Percentiles rank a stretch among this genome's conserved stretches.
Conservation (phyloP, 2,113 vertebrate species). For the Pyrgilauda ruficollis region DNA sequence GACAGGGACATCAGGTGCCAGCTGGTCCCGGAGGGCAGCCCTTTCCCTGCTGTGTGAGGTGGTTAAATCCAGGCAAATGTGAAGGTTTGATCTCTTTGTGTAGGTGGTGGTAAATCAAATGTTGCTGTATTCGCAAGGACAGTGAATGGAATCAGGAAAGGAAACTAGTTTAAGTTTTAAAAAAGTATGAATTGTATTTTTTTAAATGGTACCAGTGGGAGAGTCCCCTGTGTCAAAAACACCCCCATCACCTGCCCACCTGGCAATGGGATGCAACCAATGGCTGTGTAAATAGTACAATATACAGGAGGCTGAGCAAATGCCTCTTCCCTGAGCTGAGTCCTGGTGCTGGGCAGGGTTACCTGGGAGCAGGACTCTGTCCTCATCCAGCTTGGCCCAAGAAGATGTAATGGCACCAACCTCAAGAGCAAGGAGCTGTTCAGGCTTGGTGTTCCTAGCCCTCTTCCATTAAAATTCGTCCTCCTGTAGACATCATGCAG, state of each 20-base stretch:
- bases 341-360: neutral
- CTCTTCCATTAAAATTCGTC: neutral
- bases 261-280: neutral
- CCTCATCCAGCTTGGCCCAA: neutral
- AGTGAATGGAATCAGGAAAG: conserved; percentile 24
- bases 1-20: neutral
- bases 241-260: neutral
- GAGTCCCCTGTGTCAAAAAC: neutral
- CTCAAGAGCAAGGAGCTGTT: neutral
- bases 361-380: neutral
- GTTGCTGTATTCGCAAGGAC: neutral
- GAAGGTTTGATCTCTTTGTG: neutral
- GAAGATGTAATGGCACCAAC: neutral
- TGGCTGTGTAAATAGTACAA: neutral
- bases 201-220: conserved; percentile 16
- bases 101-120: neutral
- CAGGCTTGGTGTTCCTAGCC: fast-evolving
- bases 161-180: neutral
- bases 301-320: neutral
- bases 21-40: neutral
- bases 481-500: neutral
- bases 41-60: neutral
- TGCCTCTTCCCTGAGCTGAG: neutral
- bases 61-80: neutral
- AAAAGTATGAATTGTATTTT: neutral